These are phyloP conservation scores for Boloria selene DNA, from an alignment of 2,888 invertebrate genomes.

Conservation along the genomic window DNA sequence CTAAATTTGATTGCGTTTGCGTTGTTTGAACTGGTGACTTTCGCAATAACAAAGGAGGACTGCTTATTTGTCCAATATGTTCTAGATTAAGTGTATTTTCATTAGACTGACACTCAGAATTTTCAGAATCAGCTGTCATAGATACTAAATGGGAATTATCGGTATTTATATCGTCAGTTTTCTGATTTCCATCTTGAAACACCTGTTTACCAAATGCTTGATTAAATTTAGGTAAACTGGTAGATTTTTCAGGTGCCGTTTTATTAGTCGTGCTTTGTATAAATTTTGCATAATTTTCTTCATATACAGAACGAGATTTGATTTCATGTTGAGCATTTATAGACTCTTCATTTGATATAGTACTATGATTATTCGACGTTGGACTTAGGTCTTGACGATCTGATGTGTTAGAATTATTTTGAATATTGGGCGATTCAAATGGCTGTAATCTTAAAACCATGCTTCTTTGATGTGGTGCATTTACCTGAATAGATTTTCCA, in stretches of 20 bases:
- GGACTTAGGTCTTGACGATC: constrained; percentile 60
- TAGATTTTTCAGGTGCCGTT: constrained; percentile 65
- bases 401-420: constrained; percentile 48
- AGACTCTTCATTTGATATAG: constrained; percentile 51
- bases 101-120: constrained; percentile 55
- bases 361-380: constrained; percentile 47
- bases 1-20: constrained; percentile 56
- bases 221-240: constrained; percentile 88
- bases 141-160: constrained; percentile 54
- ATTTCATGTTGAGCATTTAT: constrained; percentile 64
- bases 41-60: constrained; percentile 67
- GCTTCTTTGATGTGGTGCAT: constrained; percentile 78
- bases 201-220: constrained; percentile 90
- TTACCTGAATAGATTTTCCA: constrained; percentile 81
- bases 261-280: constrained; percentile 72
- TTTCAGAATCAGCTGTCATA: constrained; percentile 50
- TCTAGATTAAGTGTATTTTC: constrained; percentile 67
- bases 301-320: constrained; percentile 77
- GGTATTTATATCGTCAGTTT: constrained; percentile 56
- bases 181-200: constrained; percentile 75
- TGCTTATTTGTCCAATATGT: constrained; percentile 64
- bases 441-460: constrained; percentile 77
- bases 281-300: constrained; percentile 82
- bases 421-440: constrained; percentile 63
- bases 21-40: constrained; percentile 61